Conservation (phyloP, 2,113 vertebrate species). For the Balaeniceps rex region DNA sequence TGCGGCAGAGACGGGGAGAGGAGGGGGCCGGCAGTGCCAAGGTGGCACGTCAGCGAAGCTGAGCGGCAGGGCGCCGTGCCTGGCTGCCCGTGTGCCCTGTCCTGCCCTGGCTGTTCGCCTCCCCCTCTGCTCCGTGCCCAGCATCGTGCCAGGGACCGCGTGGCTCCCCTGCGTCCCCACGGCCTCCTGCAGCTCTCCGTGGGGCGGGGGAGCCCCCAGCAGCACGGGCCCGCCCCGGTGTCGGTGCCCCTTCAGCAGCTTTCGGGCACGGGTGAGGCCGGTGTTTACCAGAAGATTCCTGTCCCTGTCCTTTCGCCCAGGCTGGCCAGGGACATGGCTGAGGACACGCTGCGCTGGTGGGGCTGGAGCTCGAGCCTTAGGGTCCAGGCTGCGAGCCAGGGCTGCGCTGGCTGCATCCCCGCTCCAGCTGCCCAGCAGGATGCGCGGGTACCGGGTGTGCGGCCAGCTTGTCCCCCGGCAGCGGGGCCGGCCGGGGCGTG, state of each 20-base stretch:
- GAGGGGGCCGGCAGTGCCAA: background rate
- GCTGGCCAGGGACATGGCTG: background rate
- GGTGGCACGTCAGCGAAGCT: accelerated
- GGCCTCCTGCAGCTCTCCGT: background rate
- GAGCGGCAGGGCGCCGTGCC: no score
- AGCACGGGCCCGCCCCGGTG: no score
- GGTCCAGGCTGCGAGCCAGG: background rate
- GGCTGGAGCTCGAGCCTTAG: background rate
- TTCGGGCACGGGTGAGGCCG: background rate
- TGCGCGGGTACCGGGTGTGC: accelerated
- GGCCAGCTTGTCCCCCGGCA: background rate
- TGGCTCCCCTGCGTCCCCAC: background rate
- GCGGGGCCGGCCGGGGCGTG: accelerated
- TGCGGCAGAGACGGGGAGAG: background rate
- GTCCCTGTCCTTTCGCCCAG: background rate
- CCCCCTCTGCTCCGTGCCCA: background rate
- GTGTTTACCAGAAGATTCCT: background rate
- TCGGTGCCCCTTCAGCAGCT: background rate
- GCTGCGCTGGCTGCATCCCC: background rate
- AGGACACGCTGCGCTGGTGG: background rate
- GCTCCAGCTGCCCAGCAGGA: background rate
- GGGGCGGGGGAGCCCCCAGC: background rate
- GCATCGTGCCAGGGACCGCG: background rate
- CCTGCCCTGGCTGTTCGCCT: background rate
- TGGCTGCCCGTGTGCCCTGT: no score